Evolutionary conservation across 2,797 vertebrate genomes (phyloP), one percentile per base, ranked within the genome.

Genomic region (Xenentodon cancila): DNA sequence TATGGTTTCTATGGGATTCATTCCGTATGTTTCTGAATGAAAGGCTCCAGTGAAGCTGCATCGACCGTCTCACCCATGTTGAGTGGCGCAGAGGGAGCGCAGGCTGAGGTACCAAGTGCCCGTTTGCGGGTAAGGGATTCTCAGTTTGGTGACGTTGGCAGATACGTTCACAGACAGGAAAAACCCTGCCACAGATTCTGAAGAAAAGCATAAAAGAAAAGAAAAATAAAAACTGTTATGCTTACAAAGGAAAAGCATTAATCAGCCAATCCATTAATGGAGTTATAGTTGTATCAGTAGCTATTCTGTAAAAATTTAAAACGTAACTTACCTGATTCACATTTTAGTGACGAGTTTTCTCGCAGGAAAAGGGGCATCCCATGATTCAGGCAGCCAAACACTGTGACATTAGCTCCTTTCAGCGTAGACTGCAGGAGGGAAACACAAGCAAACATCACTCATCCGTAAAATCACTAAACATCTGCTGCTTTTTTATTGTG

Each of bases 101-200:
- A 99, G 93, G 37, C 95, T 97, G 73, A 99, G 94, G 85, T 97
- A 99, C 98, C 98, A 99, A 67, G 94, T 97, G 61, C 97, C 98
- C 0, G 98, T 98, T 84, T 98, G 97, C 0, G 98, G 97, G 77
- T 97, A 98, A 0, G 97, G 97, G 45, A 99, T 96, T 77, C 96
- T 94, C 74, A 99, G 87, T 68, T 95, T 96, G 84, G 95, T 95
- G 71, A 97, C 86, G 69, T 95, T 95, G 72, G 93, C 80, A 0
- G 94, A 93, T 48, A 92, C 64, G 0, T 97, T 98, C 60, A 98
- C 93, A 0, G 95, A 94, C 11, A 99, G 93, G 48, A 95, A 90
- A 80, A 98, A 98, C 45, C 97, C 97, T 0, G 95, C 88, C 32
- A 93, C 88, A 0, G 94, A 94, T 67, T 97, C 97, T 99, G 88